Percentiles rank a stretch among this genome's conserved stretches.
phyloP scores from a whole-genome alignment of 2,888 invertebrate genomes.

The Eudemis profundana region DNA sequence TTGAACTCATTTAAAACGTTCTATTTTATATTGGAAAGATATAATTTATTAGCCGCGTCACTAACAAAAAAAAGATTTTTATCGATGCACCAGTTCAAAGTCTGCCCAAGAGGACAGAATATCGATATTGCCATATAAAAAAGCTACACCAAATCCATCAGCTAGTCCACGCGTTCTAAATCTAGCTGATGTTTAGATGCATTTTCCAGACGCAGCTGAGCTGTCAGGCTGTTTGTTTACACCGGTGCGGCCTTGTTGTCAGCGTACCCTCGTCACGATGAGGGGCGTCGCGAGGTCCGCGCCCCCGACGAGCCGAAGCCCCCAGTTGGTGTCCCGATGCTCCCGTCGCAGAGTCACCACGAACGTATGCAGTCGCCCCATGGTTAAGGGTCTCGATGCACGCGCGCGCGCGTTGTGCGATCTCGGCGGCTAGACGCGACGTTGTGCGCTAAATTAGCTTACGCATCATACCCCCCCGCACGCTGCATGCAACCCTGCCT shows the following conservation, averaged over 20 bases:
- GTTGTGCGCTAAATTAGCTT: conserved; percentile 77
- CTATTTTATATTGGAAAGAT: neutral
- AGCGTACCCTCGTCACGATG: conserved; percentile 93
- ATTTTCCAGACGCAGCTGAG: conserved; percentile 31
- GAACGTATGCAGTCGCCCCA: conserved; percentile 91
- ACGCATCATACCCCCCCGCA: conserved; percentile 67
- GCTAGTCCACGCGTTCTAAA: conserved; percentile 28
- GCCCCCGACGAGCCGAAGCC: conserved; percentile 94
- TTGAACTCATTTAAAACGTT: conserved; percentile 8
- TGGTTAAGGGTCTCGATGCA: conserved; percentile 65
- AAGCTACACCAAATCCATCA: neutral
- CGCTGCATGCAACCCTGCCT: conserved; percentile 72
- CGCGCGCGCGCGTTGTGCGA: conserved; percentile 71
- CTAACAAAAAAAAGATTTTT: no score
- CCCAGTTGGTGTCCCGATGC: conserved; percentile 91
- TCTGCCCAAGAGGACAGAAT: no score
- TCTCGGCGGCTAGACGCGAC: conserved; percentile 76
- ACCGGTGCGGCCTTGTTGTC: conserved; percentile 61
- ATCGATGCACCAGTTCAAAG: no score
- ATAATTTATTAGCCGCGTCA: neutral
- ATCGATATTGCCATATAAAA: neutral
- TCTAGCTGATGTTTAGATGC: conserved; percentile 7
- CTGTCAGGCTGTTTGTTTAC: conserved; percentile 69
- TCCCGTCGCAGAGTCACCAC: conserved; percentile 90
- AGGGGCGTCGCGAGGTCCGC: conserved; percentile 94